These are phyloP conservation scores for Temnopleurus reevesii DNA, from an alignment of 53 echinoderm and acorn worm species.

Conservation along the genomic window DNA sequence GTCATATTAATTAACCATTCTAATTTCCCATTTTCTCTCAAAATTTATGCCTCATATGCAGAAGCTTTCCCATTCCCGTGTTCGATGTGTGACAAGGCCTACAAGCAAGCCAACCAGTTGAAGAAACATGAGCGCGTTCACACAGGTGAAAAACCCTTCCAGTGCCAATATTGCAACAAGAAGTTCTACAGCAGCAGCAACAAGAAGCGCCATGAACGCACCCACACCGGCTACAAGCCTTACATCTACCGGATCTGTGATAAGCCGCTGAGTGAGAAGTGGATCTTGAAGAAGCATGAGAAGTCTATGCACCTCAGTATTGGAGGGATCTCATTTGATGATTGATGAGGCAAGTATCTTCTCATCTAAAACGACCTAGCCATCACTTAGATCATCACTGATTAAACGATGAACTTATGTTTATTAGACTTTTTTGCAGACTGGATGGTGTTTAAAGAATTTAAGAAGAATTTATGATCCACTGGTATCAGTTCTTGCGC, in stretches of 20 bases:
- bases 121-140: slow-evolving; percentile 64
- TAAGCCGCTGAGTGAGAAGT: slow-evolving; percentile 52
- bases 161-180: slow-evolving; percentile 64
- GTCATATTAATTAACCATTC: too few species aligned
- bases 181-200: slow-evolving; percentile 60
- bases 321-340: slow-evolving; percentile 55
- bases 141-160: slow-evolving; percentile 63
- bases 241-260: slow-evolving; percentile 39
- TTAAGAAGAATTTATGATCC: too few species aligned
- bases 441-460: too few species aligned
- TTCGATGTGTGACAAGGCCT: slow-evolving; percentile 56
- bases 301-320: slow-evolving; percentile 49
- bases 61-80: slow-evolving; percentile 62
- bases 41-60: too few species aligned
- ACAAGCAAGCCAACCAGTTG: slow-evolving; percentile 55
- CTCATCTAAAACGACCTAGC: too few species aligned
- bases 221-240: slow-evolving; percentile 55
- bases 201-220: slow-evolving; percentile 45
- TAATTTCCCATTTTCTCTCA: too few species aligned
- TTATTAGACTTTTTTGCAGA: too few species aligned
- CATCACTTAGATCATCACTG: too few species aligned
- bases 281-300: slow-evolving; percentile 47
- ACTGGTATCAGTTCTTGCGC: too few species aligned
- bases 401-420: too few species aligned
- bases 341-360: not conserved